Percentiles rank a stretch among this genome's conserved stretches.
Evolutionary conservation across 2,113 vertebrate species (phyloP).

Genomic region (Empidonax traillii): DNA sequence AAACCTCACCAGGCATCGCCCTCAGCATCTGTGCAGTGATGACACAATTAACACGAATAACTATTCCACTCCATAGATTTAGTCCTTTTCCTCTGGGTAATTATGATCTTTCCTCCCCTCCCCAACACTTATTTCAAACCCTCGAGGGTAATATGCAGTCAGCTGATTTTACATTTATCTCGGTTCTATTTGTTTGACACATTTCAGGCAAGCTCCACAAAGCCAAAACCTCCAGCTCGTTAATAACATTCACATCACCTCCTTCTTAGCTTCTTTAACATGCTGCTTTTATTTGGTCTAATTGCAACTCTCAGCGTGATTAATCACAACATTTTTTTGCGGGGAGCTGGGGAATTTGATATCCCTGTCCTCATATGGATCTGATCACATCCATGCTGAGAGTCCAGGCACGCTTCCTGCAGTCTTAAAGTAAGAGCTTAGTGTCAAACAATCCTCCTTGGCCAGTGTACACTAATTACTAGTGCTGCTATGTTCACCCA

Average conservation of each 20-base stretch:
- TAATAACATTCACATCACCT: constrained; percentile 24
- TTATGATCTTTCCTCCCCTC: constrained; percentile 28
- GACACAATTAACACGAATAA: constrained; percentile 38
- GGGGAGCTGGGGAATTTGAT: constrained; percentile 26
- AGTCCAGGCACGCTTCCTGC: constrained; percentile 24
- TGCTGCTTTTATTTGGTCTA: constrained; percentile 57
- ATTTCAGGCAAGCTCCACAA: background rate
- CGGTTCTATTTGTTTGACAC: constrained; percentile 4
- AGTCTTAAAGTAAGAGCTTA: background rate
- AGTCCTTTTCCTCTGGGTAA: constrained; percentile 36
- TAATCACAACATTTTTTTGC: constrained; percentile 51
- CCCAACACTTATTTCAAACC: background rate
- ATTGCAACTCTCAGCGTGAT: constrained; percentile 23
- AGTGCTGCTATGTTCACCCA: background rate
- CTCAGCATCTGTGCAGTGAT: background rate
- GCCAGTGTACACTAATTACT: background rate
- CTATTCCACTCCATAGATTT: constrained; percentile 27
- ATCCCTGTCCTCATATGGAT: constrained; percentile 31
- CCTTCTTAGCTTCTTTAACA: constrained; percentile 14
- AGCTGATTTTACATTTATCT: constrained; percentile 29
- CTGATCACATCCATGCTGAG: constrained; percentile 16
- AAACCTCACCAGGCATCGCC: background rate
- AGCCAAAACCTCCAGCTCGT: background rate
- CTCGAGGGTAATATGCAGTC: background rate
- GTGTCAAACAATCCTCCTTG: background rate